phyloP scores from a whole-genome alignment of 2,113 vertebrate genomes.

The Spheniscus mendiculus region DNA sequence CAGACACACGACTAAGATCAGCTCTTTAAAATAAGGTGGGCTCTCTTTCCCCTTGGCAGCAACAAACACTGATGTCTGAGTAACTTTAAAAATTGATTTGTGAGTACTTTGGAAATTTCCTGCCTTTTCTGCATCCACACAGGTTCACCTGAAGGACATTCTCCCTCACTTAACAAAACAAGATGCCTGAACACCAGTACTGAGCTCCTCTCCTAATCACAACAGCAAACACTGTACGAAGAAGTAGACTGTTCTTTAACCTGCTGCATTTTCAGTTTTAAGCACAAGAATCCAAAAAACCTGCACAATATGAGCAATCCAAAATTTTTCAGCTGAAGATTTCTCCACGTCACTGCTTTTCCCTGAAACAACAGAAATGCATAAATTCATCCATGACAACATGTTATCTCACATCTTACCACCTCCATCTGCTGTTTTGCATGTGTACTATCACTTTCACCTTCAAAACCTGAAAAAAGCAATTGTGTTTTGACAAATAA shows the following conservation, averaged over 20 bases:
- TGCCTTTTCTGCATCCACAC: neutral
- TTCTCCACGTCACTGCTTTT: neutral
- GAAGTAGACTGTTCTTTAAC: neutral
- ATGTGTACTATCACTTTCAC: neutral
- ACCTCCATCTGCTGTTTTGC: conserved; percentile 13
- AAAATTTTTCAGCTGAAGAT: neutral
- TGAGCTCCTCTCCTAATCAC: neutral
- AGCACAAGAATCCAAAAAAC: neutral
- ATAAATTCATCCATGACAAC: neutral
- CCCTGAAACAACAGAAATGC: neutral
- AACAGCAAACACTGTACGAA: neutral
- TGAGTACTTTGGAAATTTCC: neutral
- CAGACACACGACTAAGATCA: neutral
- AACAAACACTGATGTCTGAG: neutral
- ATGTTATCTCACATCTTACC: neutral
- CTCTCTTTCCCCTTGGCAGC: neutral
- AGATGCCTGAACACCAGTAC: neutral
- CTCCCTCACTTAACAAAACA: neutral
- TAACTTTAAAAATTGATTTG: neutral
- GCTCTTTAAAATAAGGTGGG: neutral
- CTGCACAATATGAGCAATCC: neutral
- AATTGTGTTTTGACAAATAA: neutral
- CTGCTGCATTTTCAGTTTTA: neutral
- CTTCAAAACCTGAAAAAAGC: neutral
- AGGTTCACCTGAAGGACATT: neutral